phyloP scores from a whole-genome alignment of 1,140 invertebrate genomes.

The Lepidurus apus region DNA sequence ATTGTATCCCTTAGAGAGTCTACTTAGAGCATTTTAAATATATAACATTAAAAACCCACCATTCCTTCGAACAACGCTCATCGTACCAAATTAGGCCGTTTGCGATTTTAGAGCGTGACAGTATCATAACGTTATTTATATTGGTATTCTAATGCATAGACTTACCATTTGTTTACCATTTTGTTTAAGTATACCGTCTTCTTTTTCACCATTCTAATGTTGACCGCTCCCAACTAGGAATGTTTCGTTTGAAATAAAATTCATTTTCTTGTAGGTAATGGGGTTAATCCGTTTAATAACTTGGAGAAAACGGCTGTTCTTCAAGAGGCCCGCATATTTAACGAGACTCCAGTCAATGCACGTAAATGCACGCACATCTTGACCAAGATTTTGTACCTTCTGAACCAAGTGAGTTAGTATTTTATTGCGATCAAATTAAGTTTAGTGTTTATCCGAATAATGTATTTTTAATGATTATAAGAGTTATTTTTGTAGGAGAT shows the following conservation, averaged over 20 bases:
- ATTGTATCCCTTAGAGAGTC: no score
- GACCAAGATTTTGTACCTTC: conserved; percentile 90
- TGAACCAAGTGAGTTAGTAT: conserved; percentile 63
- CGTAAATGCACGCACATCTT: conserved; percentile 93
- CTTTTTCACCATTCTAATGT: conserved; percentile 13
- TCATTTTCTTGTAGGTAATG: conserved; percentile 44
- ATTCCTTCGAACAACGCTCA: no score
- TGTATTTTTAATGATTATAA: neutral
- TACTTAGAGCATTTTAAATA: no score
- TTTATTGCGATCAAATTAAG: neutral
- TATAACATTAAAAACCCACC: no score
- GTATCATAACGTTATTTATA: no score
- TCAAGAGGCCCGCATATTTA: conserved; percentile 94
- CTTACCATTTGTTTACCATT: no score
- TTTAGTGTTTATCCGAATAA: neutral
- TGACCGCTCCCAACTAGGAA: conserved; percentile 47
- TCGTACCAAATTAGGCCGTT: no score
- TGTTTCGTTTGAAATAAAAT: conserved; percentile 39
- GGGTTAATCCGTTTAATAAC: conserved; percentile 83
- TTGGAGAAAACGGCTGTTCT: conserved; percentile 93
- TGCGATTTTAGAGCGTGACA: no score
- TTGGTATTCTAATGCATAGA: no score
- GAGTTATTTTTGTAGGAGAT: conserved; percentile 23
- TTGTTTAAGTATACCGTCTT: neutral
- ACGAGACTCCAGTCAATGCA: conserved; percentile 94